Conservation (phyloP, 2,113 vertebrate genomes). For the Nyctibius bracteatus region DNA sequence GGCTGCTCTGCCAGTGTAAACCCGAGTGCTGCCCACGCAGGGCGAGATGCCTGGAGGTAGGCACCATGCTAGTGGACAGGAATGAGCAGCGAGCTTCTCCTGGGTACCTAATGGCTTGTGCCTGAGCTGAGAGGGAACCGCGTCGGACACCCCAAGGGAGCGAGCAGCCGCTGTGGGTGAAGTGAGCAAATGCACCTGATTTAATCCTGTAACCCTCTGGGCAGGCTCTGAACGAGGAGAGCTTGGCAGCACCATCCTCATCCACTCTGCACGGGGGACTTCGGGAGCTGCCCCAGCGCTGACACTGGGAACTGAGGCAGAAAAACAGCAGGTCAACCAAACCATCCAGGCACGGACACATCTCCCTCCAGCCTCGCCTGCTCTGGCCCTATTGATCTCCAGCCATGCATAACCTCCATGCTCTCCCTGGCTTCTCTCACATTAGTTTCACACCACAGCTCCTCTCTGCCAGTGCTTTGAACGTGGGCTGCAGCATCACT, state of each 20-base stretch:
- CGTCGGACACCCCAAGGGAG: fast-evolving
- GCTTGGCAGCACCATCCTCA: not conserved
- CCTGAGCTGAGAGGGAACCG: not conserved
- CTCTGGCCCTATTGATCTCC: not conserved
- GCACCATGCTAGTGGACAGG: too few species aligned
- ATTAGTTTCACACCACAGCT: not conserved
- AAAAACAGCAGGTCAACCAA: not conserved
- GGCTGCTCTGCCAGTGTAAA: not conserved
- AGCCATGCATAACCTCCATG: not conserved
- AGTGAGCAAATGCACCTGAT: not conserved
- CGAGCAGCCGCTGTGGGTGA: not conserved
- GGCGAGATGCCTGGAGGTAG: not conserved
- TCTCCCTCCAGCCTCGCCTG: not conserved
- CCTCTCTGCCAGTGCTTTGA: not conserved
- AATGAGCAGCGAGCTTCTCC: not conserved
- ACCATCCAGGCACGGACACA: not conserved
- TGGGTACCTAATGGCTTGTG: not conserved
- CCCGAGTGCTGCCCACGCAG: not conserved
- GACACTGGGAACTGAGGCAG: not conserved
- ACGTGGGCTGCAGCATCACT: not conserved
- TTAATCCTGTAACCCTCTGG: not conserved
- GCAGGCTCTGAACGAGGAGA: not conserved
- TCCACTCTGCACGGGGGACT: not conserved
- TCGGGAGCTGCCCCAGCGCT: not conserved
- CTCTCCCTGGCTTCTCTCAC: not conserved